phyloP scores from a whole-genome alignment of 1,140 invertebrate species.

The Arion vulgaris region DNA sequence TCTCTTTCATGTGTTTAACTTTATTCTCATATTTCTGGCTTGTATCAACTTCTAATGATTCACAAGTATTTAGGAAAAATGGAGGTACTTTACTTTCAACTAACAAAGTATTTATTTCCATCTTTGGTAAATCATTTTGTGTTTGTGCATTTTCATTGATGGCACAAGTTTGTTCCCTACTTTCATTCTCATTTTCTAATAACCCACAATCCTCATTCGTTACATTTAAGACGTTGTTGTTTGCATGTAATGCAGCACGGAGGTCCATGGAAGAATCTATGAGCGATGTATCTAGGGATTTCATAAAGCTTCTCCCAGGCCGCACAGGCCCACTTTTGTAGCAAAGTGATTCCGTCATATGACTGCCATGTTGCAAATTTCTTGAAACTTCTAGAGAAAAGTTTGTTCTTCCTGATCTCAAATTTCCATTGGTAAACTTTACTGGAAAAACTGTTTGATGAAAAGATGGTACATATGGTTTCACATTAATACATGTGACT shows the following conservation, averaged over 20 bases:
- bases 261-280: too few species aligned
- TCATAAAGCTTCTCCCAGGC: neutral
- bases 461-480: conserved; percentile 14
- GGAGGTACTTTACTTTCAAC: too few species aligned
- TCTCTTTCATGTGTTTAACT: too few species aligned
- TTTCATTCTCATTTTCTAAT: neutral
- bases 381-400: neutral
- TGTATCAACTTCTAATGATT: too few species aligned
- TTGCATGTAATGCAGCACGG: too few species aligned
- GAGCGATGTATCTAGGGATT: neutral
- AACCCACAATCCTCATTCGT: too few species aligned
- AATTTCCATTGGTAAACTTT: neutral
- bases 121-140: too few species aligned
- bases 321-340: neutral
- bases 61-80: too few species aligned
- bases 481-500: neutral
- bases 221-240: too few species aligned
- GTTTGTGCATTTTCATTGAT: too few species aligned
- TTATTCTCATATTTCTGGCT: too few species aligned
- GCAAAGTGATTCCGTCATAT: neutral
- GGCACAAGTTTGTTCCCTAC: neutral
- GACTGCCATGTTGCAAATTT: neutral
- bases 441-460: neutral
- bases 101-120: too few species aligned
- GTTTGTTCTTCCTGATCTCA: neutral